Base-by-base conservation (phyloP, 2,113 vertebrate genomes). In the Leiothrix lutea region DNA sequence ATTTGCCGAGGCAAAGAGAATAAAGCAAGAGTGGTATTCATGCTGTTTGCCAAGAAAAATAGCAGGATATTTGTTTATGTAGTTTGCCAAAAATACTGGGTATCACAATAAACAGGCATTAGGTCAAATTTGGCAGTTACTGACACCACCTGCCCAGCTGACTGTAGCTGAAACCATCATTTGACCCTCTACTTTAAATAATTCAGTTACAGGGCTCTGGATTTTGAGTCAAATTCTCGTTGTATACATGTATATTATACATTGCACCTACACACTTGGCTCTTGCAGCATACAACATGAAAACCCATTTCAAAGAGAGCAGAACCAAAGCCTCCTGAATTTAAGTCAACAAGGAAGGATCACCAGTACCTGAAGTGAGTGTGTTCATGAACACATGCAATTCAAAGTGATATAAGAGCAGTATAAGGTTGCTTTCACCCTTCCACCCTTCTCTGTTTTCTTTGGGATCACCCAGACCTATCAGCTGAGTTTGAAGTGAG, bases 21-120 rank as follows among this genome's bases (percentile, higher is more conserved):
- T 88, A 70, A 85, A 91, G 54, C 40, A 82, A 62, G 69, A 89
- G 21, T 85, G 53, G 70, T 66, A 88, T 88, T 94, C 9, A 11
- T 66, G 29, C 31, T 85, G 29, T 73, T 88, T 95, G 78, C 80
- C 88, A 88, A 95, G 71, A 86, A 94, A 82, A 93, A 95, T 35
- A 80, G 35, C 78, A 51, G 71, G 79, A 20, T 93, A 78, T 93
- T 91, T 95, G 58, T 85, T 90, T 74, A 56, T 51, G 54, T 67
- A 71, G 14, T 86, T 83, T 66, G 79, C 67, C n/a, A 90, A 74
- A 92, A 92, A 67, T 80, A 84, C 45, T 40, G 48, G 40, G 16
- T 83, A 90, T 93, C 85, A 95, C 67, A 90, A 90, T 88, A 80
- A 73, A 36, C 5, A 88, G 64, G 51, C 75, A 53, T 58, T 62